Percentiles rank a stretch among this genome's conserved stretches.
These are phyloP conservation scores for Dasypolia templi DNA, from an alignment of 2,888 invertebrate species.

Conservation along the genomic window DNA sequence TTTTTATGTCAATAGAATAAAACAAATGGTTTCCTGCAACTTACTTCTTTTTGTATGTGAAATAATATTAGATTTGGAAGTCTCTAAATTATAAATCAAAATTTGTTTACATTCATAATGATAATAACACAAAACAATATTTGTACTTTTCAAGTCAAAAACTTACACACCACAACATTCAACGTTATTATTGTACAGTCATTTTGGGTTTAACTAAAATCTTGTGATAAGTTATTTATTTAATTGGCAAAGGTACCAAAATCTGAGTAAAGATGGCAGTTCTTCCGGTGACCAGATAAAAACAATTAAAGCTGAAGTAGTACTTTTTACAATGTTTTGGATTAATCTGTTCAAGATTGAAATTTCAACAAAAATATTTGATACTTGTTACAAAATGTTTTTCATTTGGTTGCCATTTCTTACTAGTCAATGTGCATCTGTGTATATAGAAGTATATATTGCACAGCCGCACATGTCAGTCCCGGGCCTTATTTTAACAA, in stretches of 20 bases:
- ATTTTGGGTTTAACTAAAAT: conserved; percentile 21
- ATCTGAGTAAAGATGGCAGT: conserved; percentile 61
- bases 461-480: conserved; percentile 65
- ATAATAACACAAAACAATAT: conserved; percentile 20
- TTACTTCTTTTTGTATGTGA: conserved; percentile 49
- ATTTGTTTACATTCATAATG: conserved; percentile 47
- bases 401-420: conserved; percentile 56
- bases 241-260: conserved; percentile 45
- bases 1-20: conserved; percentile 54
- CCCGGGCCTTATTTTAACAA: conserved; percentile 56
- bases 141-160: conserved; percentile 46
- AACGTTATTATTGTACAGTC: conserved; percentile 33
- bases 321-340: neutral
- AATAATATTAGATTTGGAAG: conserved; percentile 26
- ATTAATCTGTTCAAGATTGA: neutral
- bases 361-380: neutral
- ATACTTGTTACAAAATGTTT: neutral
- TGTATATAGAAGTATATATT: conserved; percentile 58
- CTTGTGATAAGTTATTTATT: conserved; percentile 41
- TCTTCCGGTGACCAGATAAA: conserved; percentile 57
- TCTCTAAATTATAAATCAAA: conserved; percentile 47
- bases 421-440: conserved; percentile 63
- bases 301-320: neutral
- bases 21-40: conserved; percentile 42
- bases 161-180: conserved; percentile 15